These are phyloP conservation scores for Podarcis muralis DNA, from an alignment of 2,113 vertebrate species.

Conservation along the genomic window DNA sequence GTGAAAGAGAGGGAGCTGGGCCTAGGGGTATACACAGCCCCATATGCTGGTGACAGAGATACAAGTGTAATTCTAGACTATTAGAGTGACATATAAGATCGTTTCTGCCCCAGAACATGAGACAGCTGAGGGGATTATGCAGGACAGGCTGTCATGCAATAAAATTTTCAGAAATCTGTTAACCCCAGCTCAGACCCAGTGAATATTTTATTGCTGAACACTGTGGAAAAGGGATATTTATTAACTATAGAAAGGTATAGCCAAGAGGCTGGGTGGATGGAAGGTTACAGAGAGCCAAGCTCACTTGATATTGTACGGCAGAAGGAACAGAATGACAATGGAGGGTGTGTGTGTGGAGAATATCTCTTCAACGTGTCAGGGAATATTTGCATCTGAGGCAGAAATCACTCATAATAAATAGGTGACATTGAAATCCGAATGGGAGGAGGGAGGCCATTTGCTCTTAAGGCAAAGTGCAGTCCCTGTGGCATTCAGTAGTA, in stretches of 20 bases:
- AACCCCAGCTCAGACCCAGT: constrained; percentile 90
- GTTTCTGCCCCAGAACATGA: constrained; percentile 84
- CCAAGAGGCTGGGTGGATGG: constrained; percentile 70
- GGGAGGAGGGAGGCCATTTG: background rate
- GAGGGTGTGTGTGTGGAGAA: constrained; percentile 32
- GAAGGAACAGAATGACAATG: constrained; percentile 4
- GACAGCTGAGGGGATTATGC: constrained; percentile 85
- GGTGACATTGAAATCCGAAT: background rate
- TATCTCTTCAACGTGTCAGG: constrained; percentile 21
- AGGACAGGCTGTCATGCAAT: constrained; percentile 90
- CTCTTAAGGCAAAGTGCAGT: background rate
- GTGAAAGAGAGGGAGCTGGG: constrained; percentile 90
- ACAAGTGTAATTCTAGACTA: constrained; percentile 97
- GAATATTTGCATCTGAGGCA: constrained; percentile 38
- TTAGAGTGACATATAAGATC: constrained; percentile 92
- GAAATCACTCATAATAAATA: constrained; percentile 35
- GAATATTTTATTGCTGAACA: constrained; percentile 93
- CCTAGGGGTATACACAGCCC: constrained; percentile 94
- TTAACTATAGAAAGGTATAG: constrained; percentile 86
- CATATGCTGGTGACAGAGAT: constrained; percentile 94
- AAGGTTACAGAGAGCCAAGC: constrained; percentile 53
- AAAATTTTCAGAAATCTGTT: constrained; percentile 96
- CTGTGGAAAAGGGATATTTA: constrained; percentile 82
- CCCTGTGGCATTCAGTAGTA: background rate
- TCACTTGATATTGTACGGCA: constrained; percentile 32